A percentile compares a stretch with the other conserved stretches of the same genome.
Conservation (phyloP, 2,888 invertebrate genomes). For the Polydrusus tereticollis region DNA sequence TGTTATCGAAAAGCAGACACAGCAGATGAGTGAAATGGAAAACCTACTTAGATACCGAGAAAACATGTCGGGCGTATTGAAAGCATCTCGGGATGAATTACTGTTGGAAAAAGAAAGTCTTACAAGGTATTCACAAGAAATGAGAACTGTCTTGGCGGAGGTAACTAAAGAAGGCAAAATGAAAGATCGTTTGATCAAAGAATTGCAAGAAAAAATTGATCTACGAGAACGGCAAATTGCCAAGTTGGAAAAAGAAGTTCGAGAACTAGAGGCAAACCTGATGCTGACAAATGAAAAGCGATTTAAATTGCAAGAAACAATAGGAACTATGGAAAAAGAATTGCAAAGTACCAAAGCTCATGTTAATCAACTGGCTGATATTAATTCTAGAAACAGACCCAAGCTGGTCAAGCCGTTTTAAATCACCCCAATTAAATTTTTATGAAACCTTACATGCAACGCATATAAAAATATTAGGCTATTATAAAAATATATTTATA, state of each 20-base stretch:
- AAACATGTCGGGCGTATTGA: slow-evolving; percentile 73
- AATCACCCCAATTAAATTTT: neutral
- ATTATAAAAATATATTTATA: neutral
- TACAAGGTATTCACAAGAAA: slow-evolving; percentile 61
- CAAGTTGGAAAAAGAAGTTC: slow-evolving; percentile 60
- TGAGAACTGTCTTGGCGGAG: slow-evolving; percentile 59
- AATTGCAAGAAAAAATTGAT: slow-evolving; percentile 59
- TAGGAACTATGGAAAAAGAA: slow-evolving; percentile 63
- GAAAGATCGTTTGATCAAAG: slow-evolving; percentile 58
- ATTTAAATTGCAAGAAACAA: slow-evolving; percentile 62
- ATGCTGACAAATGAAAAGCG: slow-evolving; percentile 62
- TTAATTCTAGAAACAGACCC: slow-evolving; percentile 57
- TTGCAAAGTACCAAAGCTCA: slow-evolving; percentile 63
- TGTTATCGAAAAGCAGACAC: slow-evolving; percentile 73
- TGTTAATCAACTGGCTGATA: slow-evolving; percentile 59
- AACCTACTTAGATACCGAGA: slow-evolving; percentile 74
- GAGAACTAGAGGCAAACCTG: slow-evolving; percentile 59
- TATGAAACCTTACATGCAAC: neutral
- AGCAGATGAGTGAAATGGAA: slow-evolving; percentile 74
- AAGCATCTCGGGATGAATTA: slow-evolving; percentile 70
- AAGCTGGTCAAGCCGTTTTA: slow-evolving; percentile 33
- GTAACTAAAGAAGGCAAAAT: slow-evolving; percentile 55
- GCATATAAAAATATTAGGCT: neutral
- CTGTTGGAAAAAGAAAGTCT: slow-evolving; percentile 69
- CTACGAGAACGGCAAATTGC: slow-evolving; percentile 55